Conservation (phyloP, 1,140 invertebrate species). For the Aleiodes sp. region DNA sequence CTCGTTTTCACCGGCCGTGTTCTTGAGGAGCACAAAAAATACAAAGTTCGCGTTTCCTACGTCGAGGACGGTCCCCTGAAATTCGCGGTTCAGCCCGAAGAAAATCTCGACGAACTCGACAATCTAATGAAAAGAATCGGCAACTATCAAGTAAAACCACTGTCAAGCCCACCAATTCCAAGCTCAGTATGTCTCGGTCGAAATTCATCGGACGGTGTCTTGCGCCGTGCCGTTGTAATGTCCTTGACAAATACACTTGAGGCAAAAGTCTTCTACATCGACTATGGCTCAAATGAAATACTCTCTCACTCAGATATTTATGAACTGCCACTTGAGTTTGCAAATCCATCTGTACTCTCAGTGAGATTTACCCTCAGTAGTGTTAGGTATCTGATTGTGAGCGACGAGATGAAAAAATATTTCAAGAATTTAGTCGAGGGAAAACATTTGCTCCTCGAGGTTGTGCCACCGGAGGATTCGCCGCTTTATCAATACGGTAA, state of each 20-base stretch:
- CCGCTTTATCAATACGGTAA: constrained; percentile 78
- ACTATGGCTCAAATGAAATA: constrained; percentile 79
- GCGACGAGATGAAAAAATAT: constrained; percentile 73
- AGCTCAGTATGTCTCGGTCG: constrained; percentile 78
- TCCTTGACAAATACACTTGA: constrained; percentile 69
- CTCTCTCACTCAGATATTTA: constrained; percentile 75
- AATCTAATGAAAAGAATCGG: constrained; percentile 76
- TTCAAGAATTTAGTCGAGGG: constrained; percentile 75
- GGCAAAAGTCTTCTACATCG: constrained; percentile 77
- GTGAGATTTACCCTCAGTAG: constrained; percentile 77
- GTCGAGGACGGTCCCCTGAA: constrained; percentile 79
- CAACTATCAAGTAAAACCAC: constrained; percentile 56
- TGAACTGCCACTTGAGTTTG: constrained; percentile 75
- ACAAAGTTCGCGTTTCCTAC: constrained; percentile 76
- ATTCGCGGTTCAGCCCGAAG: constrained; percentile 77
- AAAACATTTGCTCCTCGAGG: constrained; percentile 70
- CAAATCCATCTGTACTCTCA: constrained; percentile 76
- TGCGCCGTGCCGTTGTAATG: constrained; percentile 79
- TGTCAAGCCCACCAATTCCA: constrained; percentile 72
- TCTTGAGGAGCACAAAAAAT: constrained; percentile 58
- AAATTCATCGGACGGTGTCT: constrained; percentile 71
- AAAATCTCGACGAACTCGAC: constrained; percentile 68
- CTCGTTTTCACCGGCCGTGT: background rate
- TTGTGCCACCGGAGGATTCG: constrained; percentile 73
- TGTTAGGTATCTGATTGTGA: constrained; percentile 72